Evolutionary conservation across 2,888 invertebrate species (phyloP).

Genomic region (Terebella lapidaria): DNA sequence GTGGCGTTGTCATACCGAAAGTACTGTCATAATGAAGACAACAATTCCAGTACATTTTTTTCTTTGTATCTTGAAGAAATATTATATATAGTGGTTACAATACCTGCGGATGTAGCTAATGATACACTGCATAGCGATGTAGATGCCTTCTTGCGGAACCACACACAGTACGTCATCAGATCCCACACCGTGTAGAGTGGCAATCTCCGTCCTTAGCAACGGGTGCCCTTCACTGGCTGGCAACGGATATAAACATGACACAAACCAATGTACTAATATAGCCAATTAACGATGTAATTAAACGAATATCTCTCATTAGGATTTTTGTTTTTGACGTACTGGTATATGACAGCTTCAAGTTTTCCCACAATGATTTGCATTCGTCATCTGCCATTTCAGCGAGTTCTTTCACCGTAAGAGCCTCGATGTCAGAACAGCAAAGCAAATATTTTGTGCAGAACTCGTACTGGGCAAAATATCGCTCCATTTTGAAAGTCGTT

Average conservation of each 20-base stretch:
- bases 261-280: neutral
- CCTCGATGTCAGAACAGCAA: constrained; percentile 23
- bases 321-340: no score
- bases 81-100: neutral
- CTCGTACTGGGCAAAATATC: constrained; percentile 24
- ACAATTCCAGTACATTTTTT: no score
- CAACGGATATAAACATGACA: no score
- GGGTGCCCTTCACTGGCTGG: constrained; percentile 21
- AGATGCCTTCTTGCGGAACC: constrained; percentile 25
- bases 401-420: constrained; percentile 19
- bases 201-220: constrained; percentile 14
- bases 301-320: no score
- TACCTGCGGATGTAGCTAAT: constrained; percentile 12
- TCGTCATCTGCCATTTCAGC: constrained; percentile 19
- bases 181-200: constrained; percentile 11
- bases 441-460: constrained; percentile 17
- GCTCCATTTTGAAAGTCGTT: constrained; percentile 16
- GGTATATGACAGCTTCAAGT: constrained; percentile 21
- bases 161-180: constrained; percentile 15
- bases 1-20: constrained; percentile 1
- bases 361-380: constrained; percentile 17
- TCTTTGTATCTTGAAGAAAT: neutral
- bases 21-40: neutral
- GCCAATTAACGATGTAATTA: no score
- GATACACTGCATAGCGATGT: constrained; percentile 24